Evolutionary conservation across 2,797 vertebrate species (phyloP).

Genomic region (Eulemur albifrons): DNA sequence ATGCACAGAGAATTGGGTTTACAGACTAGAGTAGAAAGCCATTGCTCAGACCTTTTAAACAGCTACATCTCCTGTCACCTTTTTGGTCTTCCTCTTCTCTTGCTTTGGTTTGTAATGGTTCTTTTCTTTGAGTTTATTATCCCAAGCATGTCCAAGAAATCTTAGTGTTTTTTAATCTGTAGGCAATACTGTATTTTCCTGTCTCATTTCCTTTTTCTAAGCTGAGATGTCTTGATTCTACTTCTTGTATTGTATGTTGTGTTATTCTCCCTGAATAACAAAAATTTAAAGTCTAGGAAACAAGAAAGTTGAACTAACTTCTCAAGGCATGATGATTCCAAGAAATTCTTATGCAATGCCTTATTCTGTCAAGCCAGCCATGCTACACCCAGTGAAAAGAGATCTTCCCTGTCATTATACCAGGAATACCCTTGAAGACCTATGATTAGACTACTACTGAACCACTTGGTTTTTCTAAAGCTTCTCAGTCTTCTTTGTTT

Average conservation of each 20-base stretch:
- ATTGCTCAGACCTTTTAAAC: not conserved
- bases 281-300: conserved; percentile 46
- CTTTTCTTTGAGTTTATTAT: conserved; percentile 38
- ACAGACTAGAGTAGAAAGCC: not conserved
- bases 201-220: conserved; percentile 10
- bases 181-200: not conserved
- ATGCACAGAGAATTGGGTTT: not conserved
- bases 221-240: not conserved
- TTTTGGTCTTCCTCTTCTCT: not conserved
- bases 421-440: not conserved
- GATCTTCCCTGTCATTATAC: conserved; percentile 7
- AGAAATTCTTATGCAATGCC: not conserved
- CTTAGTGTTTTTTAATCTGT: not conserved
- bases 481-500: not conserved
- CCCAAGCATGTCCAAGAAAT: not conserved
- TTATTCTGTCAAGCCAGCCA: not conserved
- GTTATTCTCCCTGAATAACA: not conserved
- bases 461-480: not conserved
- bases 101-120: conserved; percentile 9
- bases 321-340: not conserved
- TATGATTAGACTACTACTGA: not conserved
- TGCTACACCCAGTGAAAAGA: conserved; percentile 10
- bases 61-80: not conserved
- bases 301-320: not conserved
- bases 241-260: not conserved